These are phyloP conservation scores for Nephrocerus scutellatus DNA, from an alignment of 2,888 invertebrate species.

Conservation along the genomic window DNA sequence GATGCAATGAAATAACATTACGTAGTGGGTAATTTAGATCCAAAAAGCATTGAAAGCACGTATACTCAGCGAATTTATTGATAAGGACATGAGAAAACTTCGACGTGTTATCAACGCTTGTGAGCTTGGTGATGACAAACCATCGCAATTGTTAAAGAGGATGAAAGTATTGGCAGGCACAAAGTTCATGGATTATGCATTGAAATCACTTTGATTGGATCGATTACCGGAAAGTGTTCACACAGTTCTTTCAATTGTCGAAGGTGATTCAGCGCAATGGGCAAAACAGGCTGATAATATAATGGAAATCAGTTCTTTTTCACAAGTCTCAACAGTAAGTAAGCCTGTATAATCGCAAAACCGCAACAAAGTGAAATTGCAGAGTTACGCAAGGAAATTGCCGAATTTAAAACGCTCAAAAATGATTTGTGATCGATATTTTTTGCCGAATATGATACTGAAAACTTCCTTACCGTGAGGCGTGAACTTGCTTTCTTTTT, in stretches of 20 bases:
- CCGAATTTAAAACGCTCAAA: conserved; percentile 8
- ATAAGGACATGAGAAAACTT: too few species aligned
- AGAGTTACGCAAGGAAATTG: conserved; percentile 4
- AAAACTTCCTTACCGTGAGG: too few species aligned
- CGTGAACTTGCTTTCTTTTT: too few species aligned
- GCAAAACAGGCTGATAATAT: conserved; percentile 12
- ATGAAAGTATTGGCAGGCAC: conserved; percentile 11
- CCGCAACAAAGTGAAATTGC: conserved; percentile 1
- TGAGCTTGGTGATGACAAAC: conserved; percentile 10
- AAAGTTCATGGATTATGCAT: conserved; percentile 5
- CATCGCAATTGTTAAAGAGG: conserved; percentile 12
- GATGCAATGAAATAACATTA: too few species aligned
- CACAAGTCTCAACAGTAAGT: conserved; percentile 4
- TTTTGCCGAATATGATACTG: too few species aligned
- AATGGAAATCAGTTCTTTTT: conserved; percentile 1
- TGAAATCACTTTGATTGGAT: conserved; percentile 12
- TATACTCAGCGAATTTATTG: too few species aligned
- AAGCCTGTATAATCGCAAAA: too few species aligned
- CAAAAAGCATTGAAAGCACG: too few species aligned
- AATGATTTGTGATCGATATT: too few species aligned
- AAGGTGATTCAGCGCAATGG: conserved; percentile 7
- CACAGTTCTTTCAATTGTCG: conserved; percentile 10
- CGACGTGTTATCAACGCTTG: conserved; percentile 9
- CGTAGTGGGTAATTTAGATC: too few species aligned
- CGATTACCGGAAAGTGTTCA: conserved; percentile 6